phyloP scores from a whole-genome alignment of 2,888 invertebrate species.

The Drosophila cracens region DNA sequence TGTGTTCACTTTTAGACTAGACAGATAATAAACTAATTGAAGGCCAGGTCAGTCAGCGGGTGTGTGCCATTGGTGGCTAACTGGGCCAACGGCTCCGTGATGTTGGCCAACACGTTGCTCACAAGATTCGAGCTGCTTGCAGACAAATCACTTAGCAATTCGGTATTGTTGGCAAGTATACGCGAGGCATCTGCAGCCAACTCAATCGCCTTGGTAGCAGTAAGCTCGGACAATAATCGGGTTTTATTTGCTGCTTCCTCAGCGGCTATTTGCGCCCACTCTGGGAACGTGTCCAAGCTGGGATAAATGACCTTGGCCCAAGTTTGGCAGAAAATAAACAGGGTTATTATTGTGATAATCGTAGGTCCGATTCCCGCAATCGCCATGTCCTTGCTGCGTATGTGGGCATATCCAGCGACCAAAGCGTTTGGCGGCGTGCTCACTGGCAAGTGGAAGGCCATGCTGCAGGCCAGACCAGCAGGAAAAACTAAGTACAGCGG shows the following conservation, averaged over 20 bases:
- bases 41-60: conserved; percentile 25
- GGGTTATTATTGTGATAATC: conserved; percentile 89
- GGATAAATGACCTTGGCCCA: conserved; percentile 90
- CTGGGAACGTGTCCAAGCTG: conserved; percentile 87
- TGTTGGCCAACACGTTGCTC: conserved; percentile 23
- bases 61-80: conserved; percentile 51
- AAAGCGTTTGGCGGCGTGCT: conserved; percentile 98
- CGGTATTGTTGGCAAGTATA: conserved; percentile 36
- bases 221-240: neutral
- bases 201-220: conserved; percentile 25
- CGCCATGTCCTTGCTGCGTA: conserved; percentile 92
- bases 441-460: conserved; percentile 97
- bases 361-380: conserved; percentile 92
- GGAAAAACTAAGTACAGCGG: conserved; percentile 96
- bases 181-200: conserved; percentile 36
- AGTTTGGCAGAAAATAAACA: conserved; percentile 90
- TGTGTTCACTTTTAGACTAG: conserved; percentile 43
- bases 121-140: conserved; percentile 29
- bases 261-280: conserved; percentile 86
- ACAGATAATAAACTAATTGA: conserved; percentile 51
- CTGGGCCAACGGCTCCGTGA: conserved; percentile 23
- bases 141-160: conserved; percentile 31
- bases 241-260: conserved; percentile 36
- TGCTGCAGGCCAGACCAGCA: conserved; percentile 94
- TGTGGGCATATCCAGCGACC: conserved; percentile 93